Evolutionary conservation across 2,113 vertebrate genomes (phyloP).

Genomic region (Uropsilus gracilis): DNA sequence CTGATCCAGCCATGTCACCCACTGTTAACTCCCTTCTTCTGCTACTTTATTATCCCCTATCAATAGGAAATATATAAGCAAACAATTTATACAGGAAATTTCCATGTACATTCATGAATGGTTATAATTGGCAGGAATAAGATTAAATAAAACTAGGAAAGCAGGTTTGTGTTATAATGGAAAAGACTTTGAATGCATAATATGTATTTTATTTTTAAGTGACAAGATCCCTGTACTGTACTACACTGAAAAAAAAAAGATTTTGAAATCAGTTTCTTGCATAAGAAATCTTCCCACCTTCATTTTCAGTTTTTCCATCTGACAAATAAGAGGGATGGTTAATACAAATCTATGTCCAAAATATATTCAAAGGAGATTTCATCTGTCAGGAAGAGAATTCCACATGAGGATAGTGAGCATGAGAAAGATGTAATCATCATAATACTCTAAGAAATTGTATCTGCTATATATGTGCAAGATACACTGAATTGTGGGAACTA

Average conservation of each 20-base stretch:
- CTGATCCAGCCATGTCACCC: too few species aligned
- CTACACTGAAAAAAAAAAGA: not conserved
- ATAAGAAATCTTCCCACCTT: not conserved
- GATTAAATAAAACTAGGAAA: not conserved
- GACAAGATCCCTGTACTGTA: not conserved
- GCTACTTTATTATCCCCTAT: too few species aligned
- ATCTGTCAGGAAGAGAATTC: not conserved
- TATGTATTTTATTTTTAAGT: slow-evolving; percentile 5
- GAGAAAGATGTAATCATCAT: not conserved
- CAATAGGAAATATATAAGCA: not conserved
- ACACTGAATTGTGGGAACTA: not conserved
- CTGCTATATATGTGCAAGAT: not conserved
- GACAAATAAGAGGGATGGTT: not conserved
- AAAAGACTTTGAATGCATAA: slow-evolving; percentile 3
- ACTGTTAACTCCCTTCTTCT: too few species aligned
- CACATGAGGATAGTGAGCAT: not conserved
- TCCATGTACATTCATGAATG: not conserved
- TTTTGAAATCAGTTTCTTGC: not conserved
- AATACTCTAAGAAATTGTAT: not conserved
- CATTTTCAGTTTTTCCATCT: not conserved
- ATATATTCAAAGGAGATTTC: not conserved
- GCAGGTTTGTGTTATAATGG: not conserved
- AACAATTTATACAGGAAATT: not conserved
- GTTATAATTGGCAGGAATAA: not conserved
- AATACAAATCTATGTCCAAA: not conserved